Evolutionary conservation across 2,888 invertebrate genomes (phyloP).

Genomic region (Drosophila meridionalis): DNA sequence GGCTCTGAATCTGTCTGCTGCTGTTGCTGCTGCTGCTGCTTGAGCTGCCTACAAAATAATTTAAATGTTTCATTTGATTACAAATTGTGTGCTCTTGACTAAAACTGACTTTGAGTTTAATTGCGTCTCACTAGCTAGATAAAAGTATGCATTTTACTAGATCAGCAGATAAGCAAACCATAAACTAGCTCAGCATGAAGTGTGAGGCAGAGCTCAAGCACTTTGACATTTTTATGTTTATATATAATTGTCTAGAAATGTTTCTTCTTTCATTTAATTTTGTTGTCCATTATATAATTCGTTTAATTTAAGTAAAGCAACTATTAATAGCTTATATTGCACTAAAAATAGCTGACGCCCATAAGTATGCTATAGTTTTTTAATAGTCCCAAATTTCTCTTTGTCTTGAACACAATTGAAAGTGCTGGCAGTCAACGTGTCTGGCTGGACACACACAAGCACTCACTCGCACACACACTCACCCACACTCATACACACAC

Average conservation of each 20-base stretch:
- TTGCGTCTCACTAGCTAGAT: constrained; percentile 33
- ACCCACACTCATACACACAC: constrained; percentile 2
- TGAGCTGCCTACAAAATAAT: constrained; percentile 71
- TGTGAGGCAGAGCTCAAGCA: not conserved
- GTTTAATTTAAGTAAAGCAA: not conserved
- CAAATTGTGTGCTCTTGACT: constrained; percentile 49
- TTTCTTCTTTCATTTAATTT: not conserved
- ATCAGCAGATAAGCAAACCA: constrained; percentile 23
- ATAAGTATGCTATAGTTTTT: constrained; percentile 23
- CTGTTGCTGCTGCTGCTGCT: not conserved
- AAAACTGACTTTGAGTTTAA: constrained; percentile 45
- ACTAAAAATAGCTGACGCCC: not conserved
- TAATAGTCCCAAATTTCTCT: constrained; percentile 14
- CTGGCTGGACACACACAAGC: constrained; percentile 22
- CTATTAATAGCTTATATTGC: not conserved
- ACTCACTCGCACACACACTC: not conserved
- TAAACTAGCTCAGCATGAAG: not conserved
- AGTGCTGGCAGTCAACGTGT: constrained; percentile 54
- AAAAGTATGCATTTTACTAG: constrained; percentile 8
- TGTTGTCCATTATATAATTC: not conserved
- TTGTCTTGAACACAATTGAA: constrained; percentile 55
- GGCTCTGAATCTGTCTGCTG: constrained; percentile 3
- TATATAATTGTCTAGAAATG: not conserved
- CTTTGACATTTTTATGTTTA: constrained; percentile 21
- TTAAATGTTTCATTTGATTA: constrained; percentile 81